Evolutionary conservation across 2,888 invertebrate genomes (phyloP), one percentile per base, ranked within the genome.

Genomic region (Campaea margaritaria): DNA sequence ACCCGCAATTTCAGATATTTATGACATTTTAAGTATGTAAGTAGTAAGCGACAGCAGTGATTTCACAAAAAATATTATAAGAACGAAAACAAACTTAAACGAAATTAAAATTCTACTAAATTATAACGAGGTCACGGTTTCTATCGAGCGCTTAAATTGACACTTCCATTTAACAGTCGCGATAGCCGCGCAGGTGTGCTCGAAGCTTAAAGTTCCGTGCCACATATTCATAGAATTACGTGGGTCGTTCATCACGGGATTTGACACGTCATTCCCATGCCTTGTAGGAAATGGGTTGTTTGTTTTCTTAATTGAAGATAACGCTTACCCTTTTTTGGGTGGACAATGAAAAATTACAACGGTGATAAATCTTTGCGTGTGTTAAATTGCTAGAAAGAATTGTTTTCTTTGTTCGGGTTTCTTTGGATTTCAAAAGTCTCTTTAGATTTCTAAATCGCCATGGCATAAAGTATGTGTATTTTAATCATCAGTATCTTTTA

Each of bases 181-280:
- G 5, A 3, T 36, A 12, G 28, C 28, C 45, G 59, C 34, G 13
- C 45, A 54, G 59, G 49, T 54, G 34, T 50, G 34, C n/a, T 4
- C 8, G 3, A 1, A 12, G 1, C n/a, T 36, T 10, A 31, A 53
- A 54, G 85, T 87, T 86, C 73, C 74, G 73, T 72, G 75, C 73
- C 74, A 76, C 73, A 72, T 80, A 83, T 82, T 82, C 80, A 82
- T 80, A 79, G 79, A 83, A 83, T 82, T 83, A 82, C 74, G 77
- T 64, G 60, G 76, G 74, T 80, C 80, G 74, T 81, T 76, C 73
- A 80, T 81, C 81, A 80, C 68, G 61, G 62, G 67, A 65, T 71
- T 68, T 77, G 79, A 82, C 74, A 70, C 69, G 79, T 76, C 74
- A 73, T 70, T 62, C 62, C 65, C 64, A 64, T 70, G 58, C 62